A percentile compares a stretch with the other conserved stretches of the same genome.
phyloP scores from a whole-genome alignment of 2,113 vertebrate genomes.

The Pomatostomus ruficeps region DNA sequence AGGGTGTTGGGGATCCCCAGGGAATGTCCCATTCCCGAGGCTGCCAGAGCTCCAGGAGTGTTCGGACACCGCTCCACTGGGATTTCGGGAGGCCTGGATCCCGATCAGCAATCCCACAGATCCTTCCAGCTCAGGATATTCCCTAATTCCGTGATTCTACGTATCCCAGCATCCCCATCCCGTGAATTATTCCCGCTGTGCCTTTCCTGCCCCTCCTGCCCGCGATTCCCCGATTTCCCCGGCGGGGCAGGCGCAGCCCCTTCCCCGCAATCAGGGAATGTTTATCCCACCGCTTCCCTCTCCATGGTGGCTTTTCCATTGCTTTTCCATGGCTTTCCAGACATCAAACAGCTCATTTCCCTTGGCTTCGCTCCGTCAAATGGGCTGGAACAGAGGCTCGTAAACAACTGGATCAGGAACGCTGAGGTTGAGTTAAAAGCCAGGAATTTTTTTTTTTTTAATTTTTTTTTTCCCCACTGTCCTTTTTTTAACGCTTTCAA shows the following conservation, averaged over 20 bases:
- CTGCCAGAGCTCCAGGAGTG: neutral
- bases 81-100: neutral
- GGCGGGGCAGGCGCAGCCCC: neutral
- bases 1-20: neutral
- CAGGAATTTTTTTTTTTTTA: neutral
- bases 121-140: neutral
- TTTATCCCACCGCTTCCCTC: conserved; percentile 35
- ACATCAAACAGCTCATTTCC: conserved; percentile 3
- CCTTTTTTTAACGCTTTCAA: neutral
- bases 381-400: conserved; percentile 32
- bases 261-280: conserved; percentile 41
- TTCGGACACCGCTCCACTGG: neutral
- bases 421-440: neutral
- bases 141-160: neutral
- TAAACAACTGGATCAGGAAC: conserved; percentile 39
- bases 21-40: neutral
- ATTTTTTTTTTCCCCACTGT: no score
- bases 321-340: neutral
- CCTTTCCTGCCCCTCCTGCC: neutral
- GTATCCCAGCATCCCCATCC: neutral
- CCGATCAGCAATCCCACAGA: accelerated
- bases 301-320: conserved; percentile 3
- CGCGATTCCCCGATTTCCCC: neutral
- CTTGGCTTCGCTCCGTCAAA: conserved; percentile 41
- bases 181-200: neutral